phyloP scores from a whole-genome alignment of 2,888 invertebrate genomes.

The Endotricha flammealis region DNA sequence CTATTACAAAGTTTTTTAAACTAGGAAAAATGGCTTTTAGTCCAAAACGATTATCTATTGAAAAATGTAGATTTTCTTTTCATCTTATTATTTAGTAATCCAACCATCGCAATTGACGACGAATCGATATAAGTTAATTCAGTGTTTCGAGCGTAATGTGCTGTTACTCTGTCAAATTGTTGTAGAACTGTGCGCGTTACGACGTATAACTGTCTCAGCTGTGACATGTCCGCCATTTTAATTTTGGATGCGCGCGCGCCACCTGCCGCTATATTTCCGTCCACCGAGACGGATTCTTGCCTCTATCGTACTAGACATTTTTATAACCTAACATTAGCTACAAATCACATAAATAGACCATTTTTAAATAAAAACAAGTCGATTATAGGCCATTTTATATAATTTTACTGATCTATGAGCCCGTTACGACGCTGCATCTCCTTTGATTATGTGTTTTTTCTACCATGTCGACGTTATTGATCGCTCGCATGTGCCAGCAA shows the following conservation, averaged over 20 bases:
- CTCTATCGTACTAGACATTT: conserved; percentile 54
- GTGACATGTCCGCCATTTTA: conserved; percentile 55
- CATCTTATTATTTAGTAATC: too few relatives aligned
- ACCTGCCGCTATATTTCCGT: conserved; percentile 59
- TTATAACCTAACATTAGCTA: conserved; percentile 61
- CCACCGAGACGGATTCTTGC: conserved; percentile 53
- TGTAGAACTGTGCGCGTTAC: conserved; percentile 45
- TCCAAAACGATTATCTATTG: too few relatives aligned
- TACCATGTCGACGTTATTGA: conserved; percentile 49
- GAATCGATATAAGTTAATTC: too few relatives aligned
- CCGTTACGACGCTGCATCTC: conserved; percentile 45
- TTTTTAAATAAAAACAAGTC: conserved; percentile 69
- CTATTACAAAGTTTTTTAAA: too few relatives aligned
- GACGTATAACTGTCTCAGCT: conserved; percentile 49
- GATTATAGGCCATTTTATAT: conserved; percentile 68
- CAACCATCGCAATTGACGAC: too few relatives aligned
- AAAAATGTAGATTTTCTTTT: too few relatives aligned
- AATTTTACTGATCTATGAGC: conserved; percentile 64
- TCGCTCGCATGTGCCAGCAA: conserved; percentile 47
- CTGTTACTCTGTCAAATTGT: conserved; percentile 47
- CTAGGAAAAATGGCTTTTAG: too few relatives aligned
- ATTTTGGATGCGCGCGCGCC: conserved; percentile 44
- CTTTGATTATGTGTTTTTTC: conserved; percentile 58
- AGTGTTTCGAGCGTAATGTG: conserved; percentile 37
- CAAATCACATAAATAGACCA: conserved; percentile 68